phyloP scores from a whole-genome alignment of 2,797 vertebrate genomes.

The Acridotheres tristis region DNA sequence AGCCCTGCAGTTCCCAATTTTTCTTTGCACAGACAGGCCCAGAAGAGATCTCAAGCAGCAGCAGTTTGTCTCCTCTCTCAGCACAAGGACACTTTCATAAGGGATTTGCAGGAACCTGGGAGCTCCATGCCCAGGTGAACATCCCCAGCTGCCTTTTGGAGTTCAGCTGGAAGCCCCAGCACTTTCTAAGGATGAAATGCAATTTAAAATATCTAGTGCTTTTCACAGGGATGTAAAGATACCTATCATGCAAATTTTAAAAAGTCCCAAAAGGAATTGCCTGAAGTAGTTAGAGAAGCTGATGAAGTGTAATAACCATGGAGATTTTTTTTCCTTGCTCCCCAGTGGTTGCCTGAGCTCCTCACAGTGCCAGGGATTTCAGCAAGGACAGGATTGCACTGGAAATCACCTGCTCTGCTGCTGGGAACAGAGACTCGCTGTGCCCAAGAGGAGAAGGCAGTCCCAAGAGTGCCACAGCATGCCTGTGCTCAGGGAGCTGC shows the following conservation, averaged over 20 bases:
- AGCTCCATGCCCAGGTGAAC: background rate
- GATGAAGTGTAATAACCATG: background rate
- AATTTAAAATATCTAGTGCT: background rate
- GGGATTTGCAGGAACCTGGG: rapidly evolving
- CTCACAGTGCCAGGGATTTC: background rate
- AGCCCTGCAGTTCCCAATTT: background rate
- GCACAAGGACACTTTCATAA: background rate
- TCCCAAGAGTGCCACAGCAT: background rate
- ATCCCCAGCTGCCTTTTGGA: background rate
- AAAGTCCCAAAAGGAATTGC: constrained; percentile 6
- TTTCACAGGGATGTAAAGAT: constrained; percentile 23
- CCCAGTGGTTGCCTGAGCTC: background rate
- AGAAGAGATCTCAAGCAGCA: background rate
- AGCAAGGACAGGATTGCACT: background rate
- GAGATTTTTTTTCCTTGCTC: background rate
- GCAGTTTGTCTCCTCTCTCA: background rate
- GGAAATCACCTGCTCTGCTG: background rate
- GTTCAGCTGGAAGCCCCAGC: background rate
- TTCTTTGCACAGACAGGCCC: background rate
- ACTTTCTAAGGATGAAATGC: background rate
- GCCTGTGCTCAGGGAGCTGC: background rate
- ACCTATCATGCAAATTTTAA: constrained; percentile 37
- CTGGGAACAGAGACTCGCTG: background rate
- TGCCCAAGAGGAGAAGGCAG: background rate
- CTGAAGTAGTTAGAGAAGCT: constrained; percentile 17